phyloP scores from a whole-genome alignment of 2,888 invertebrate genomes.

The Hemithea aestivaria region DNA sequence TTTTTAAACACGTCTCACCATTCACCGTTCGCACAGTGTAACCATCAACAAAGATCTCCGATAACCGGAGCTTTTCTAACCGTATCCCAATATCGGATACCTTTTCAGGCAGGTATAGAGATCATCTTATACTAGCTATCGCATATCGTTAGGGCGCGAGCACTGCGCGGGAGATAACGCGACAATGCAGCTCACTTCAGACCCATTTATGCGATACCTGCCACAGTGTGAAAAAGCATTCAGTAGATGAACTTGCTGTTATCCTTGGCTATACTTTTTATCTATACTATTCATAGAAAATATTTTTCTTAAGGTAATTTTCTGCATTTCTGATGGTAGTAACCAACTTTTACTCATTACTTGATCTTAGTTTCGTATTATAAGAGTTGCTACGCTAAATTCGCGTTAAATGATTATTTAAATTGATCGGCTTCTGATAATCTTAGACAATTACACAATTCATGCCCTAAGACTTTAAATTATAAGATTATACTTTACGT shows the following conservation, averaged over 20 bases:
- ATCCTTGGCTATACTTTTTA: too few species aligned
- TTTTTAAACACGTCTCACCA: slow-evolving; percentile 8
- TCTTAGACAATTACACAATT: too few species aligned
- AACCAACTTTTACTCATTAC: too few species aligned
- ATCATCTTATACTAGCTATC: slow-evolving; percentile 53
- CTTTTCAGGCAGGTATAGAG: slow-evolving; percentile 31
- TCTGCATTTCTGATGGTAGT: too few species aligned
- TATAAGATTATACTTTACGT: too few species aligned
- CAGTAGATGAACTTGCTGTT: background rate
- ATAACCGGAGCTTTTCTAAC: slow-evolving; percentile 10
- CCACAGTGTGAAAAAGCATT: slow-evolving; percentile 2
- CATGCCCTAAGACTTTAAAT: too few species aligned
- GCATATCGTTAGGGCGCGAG: slow-evolving; percentile 37
- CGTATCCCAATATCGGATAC: slow-evolving; percentile 12
- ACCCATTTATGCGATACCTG: slow-evolving; percentile 57
- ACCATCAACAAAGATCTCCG: slow-evolving; percentile 16
- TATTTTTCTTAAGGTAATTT: too few species aligned
- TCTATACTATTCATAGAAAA: too few species aligned
- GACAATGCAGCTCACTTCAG: slow-evolving; percentile 60
- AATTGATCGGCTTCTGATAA: too few species aligned
- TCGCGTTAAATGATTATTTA: too few species aligned
- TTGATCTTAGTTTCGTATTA: too few species aligned
- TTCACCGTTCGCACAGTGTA: slow-evolving; percentile 3
- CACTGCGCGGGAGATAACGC: slow-evolving; percentile 49
- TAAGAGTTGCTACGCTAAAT: too few species aligned